Percentiles rank a stretch among this genome's conserved stretches.
These are phyloP conservation scores for Brachyopa scutellaris DNA, from an alignment of 2,888 invertebrate species.

Conservation along the genomic window DNA sequence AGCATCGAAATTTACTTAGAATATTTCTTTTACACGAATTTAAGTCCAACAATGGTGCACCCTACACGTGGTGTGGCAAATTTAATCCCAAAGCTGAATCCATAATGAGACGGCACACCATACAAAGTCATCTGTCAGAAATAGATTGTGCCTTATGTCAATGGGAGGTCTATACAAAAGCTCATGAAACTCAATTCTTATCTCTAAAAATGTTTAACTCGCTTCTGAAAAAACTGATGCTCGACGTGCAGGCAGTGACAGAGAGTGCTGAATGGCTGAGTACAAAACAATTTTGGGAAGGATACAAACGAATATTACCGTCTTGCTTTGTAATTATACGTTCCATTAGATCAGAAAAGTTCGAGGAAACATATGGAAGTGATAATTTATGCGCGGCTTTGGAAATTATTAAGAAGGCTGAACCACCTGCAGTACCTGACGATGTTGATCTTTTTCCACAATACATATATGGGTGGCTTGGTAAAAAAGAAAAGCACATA, in stretches of 20 bases:
- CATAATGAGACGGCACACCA: background rate
- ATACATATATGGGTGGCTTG: conserved; percentile 10
- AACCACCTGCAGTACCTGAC: background rate
- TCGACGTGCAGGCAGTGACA: background rate
- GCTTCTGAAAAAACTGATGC: conserved; percentile 5
- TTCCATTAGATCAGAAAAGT: conserved; percentile 13
- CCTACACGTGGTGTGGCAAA: conserved; percentile 2
- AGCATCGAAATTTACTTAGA: conserved; percentile 6
- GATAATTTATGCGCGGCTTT: conserved; percentile 5
- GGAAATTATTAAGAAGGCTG: conserved; percentile 18
- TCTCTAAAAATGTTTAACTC: conserved; percentile 2
- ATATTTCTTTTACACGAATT: conserved; percentile 22
- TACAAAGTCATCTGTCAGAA: conserved; percentile 18
- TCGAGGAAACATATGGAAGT: conserved; percentile 10
- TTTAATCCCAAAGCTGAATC: background rate
- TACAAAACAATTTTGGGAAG: conserved; percentile 12
- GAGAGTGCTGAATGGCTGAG: background rate
- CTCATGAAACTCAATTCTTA: conserved; percentile 12
- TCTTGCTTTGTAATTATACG: conserved; percentile 20
- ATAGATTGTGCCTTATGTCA: conserved; percentile 2
- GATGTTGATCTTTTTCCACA: conserved; percentile 8
- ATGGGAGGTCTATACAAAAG: conserved; percentile 15
- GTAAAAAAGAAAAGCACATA: background rate
- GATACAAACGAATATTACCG: conserved; percentile 22
- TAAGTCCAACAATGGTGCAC: background rate